phyloP scores from a whole-genome alignment of 2,888 invertebrate genomes.

The Eilema sororculum region DNA sequence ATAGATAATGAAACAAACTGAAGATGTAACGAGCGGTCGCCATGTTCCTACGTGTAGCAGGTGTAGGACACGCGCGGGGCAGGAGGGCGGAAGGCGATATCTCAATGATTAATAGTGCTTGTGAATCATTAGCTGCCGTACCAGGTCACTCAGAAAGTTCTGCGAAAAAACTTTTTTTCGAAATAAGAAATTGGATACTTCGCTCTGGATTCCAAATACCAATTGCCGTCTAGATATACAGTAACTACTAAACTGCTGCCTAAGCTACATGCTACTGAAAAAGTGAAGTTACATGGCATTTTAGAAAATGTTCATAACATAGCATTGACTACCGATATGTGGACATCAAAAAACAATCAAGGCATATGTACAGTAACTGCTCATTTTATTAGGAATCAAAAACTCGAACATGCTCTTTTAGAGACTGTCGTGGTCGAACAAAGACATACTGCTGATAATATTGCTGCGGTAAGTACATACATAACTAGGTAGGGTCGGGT shows the following conservation, averaged over 20 bases:
- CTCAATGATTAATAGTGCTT: too few species aligned
- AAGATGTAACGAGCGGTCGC: too few species aligned
- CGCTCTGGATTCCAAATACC: constrained; percentile 15
- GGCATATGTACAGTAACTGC: constrained; percentile 17
- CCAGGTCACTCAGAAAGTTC: too few species aligned
- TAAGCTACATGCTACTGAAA: constrained; percentile 10
- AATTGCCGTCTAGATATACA: constrained; percentile 21
- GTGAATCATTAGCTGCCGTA: too few species aligned
- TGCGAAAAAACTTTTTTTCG: too few species aligned
- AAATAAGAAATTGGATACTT: too few species aligned
- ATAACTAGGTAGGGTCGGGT: too few species aligned
- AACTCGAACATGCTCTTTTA: constrained; percentile 6
- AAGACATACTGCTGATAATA: constrained; percentile 14
- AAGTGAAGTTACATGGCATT: constrained; percentile 8
- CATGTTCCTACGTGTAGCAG: too few species aligned
- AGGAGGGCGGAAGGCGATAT: too few species aligned
- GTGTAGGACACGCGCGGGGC: too few species aligned
- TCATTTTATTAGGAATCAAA: constrained; percentile 12
- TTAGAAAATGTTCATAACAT: constrained; percentile 10
- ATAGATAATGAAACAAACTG: too few species aligned
- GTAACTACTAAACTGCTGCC: constrained; percentile 17
- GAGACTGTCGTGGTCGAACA: constrained; percentile 8
- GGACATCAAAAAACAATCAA: constrained; percentile 20
- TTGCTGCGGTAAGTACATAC: constrained; percentile 19
- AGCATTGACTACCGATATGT: constrained; percentile 19